Conservation (phyloP, 2,797 vertebrate species). For the Menidia menidia region DNA sequence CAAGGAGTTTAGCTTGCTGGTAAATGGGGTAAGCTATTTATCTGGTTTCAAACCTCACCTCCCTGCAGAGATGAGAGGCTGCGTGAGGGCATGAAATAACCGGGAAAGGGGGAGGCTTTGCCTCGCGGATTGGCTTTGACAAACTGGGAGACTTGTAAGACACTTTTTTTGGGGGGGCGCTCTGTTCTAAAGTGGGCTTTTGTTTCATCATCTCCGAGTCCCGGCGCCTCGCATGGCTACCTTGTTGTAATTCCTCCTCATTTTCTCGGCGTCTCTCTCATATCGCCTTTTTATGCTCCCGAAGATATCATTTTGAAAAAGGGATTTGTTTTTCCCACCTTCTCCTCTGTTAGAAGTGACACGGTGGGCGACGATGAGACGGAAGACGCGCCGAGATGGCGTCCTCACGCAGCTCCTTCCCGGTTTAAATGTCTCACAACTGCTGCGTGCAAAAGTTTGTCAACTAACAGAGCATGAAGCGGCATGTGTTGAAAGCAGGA, state of each 20-base stretch:
- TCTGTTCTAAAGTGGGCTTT: constrained; percentile 81
- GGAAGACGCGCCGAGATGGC: constrained; percentile 57
- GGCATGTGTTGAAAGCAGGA: constrained; percentile 40
- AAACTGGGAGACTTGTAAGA: constrained; percentile 71
- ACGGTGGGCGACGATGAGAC: constrained; percentile 74
- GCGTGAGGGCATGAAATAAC: constrained; percentile 66
- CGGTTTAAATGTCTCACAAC: constrained; percentile 60
- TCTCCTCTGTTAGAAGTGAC: constrained; percentile 67
- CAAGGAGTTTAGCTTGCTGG: constrained; percentile 69
- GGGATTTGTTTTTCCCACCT: constrained; percentile 56
- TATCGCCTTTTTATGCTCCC: constrained; percentile 61
- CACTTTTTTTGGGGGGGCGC: constrained; percentile 59
- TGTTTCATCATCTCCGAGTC: constrained; percentile 77
- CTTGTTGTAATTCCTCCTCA: constrained; percentile 78
- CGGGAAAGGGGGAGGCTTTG: constrained; percentile 46
- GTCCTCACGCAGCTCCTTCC: constrained; percentile 59
- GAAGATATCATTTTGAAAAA: constrained; percentile 66
- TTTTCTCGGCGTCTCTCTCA: constrained; percentile 65
- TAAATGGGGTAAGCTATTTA: constrained; percentile 78
- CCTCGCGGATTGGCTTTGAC: constrained; percentile 75
- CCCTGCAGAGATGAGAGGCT: constrained; percentile 73
- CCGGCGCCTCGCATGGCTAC: constrained; percentile 67
- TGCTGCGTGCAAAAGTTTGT: constrained; percentile 71
- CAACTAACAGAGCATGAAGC: constrained; percentile 51
- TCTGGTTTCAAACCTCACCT: constrained; percentile 79